Percentiles rank a stretch among this genome's conserved stretches.
These are phyloP conservation scores for Pavo muticus DNA, from an alignment of 2,113 vertebrate genomes.

Conservation along the genomic window DNA sequence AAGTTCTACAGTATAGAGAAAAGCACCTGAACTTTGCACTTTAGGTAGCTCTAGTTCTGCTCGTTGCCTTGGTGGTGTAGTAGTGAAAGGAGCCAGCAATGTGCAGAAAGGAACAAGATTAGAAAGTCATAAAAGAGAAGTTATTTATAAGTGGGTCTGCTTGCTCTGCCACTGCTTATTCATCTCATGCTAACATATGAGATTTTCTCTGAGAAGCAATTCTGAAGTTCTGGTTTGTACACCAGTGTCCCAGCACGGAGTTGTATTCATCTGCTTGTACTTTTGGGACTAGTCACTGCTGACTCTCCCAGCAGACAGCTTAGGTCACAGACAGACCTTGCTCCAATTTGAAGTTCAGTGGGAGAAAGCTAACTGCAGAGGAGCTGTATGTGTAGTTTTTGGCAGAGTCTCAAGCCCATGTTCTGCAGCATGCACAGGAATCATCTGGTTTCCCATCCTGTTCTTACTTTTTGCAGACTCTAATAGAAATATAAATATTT, in stretches of 20 bases:
- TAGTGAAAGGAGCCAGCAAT: neutral
- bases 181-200: neutral
- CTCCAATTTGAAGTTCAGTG: slow-evolving; percentile 38
- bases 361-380: neutral
- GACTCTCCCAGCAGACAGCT: slow-evolving; percentile 37
- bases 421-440: neutral
- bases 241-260: accelerated
- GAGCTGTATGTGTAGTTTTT: slow-evolving; percentile 2
- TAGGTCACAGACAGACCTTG: neutral
- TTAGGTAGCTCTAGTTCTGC: neutral
- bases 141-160: neutral
- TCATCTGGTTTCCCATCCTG: neutral
- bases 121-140: neutral
- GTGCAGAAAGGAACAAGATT: neutral
- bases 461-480: neutral
- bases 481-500: neutral
- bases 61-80: neutral
- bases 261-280: neutral
- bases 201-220: neutral
- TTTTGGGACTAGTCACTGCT: neutral
- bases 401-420: neutral
- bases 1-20: neutral
- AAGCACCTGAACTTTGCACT: neutral
- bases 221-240: neutral
- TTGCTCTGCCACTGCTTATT: neutral